These are phyloP conservation scores for Sinosuthora webbiana DNA, from an alignment of 2,113 vertebrate species.

Conservation along the genomic window DNA sequence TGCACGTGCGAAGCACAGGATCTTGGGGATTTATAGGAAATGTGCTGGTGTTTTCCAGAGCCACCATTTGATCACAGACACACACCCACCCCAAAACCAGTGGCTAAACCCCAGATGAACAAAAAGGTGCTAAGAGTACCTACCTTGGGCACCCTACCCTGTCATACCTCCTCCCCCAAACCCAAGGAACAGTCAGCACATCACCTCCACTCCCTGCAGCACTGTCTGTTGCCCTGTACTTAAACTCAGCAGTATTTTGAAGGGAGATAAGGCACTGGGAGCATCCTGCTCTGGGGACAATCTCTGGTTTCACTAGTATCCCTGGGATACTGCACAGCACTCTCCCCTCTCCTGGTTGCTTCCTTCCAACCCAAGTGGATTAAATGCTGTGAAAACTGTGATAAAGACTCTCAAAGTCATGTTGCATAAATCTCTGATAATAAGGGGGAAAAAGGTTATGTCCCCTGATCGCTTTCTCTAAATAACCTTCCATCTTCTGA, in stretches of 20 bases:
- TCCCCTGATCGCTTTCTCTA: neutral
- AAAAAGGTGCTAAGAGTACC: neutral
- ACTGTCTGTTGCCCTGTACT: neutral
- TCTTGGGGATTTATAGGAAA: neutral
- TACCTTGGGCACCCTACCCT: accelerated
- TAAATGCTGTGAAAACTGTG: neutral
- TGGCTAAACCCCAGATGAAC: neutral
- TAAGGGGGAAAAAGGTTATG: neutral
- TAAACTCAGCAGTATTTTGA: neutral
- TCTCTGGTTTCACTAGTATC: neutral
- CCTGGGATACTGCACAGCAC: accelerated
- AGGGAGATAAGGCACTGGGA: neutral
- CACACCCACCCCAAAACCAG: neutral
- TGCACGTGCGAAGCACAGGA: neutral
- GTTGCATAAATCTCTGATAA: neutral
- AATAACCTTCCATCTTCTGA: neutral
- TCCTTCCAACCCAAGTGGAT: neutral
- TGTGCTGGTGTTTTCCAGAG: neutral
- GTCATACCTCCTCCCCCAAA: neutral
- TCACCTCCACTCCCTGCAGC: neutral
- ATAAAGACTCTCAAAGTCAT: neutral
- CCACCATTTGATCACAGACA: neutral
- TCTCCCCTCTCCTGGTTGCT: neutral
- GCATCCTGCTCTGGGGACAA: neutral
- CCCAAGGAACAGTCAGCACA: neutral